phyloP scores from a whole-genome alignment of 2,113 vertebrate species.

The Lepus timidus region DNA sequence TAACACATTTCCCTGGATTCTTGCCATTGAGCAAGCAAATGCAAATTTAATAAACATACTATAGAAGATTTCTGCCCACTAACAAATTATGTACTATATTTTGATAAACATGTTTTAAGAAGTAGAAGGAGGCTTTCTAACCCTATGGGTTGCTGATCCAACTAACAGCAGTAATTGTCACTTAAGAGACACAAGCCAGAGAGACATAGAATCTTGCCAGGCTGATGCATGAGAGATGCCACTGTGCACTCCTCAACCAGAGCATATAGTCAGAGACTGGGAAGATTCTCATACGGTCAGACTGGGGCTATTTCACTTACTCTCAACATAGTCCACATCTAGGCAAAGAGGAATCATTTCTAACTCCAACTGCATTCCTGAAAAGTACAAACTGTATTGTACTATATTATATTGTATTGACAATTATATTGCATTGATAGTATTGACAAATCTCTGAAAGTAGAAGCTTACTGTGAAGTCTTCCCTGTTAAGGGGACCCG shows the following conservation, averaged over 20 bases:
- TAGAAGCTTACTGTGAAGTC: background rate
- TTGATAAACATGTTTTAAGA: background rate
- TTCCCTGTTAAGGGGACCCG: background rate
- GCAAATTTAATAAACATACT: background rate
- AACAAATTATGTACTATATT: background rate
- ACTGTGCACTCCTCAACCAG: background rate
- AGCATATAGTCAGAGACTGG: background rate
- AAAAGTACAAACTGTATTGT: background rate
- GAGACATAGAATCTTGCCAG: background rate
- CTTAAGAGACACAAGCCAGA: too few species aligned
- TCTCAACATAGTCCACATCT: background rate
- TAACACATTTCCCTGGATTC: background rate
- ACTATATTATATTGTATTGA: too few species aligned
- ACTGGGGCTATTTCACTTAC: background rate
- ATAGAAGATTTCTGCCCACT: background rate
- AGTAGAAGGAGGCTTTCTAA: background rate
- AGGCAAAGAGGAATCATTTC: background rate
- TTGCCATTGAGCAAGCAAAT: constrained; percentile 18
- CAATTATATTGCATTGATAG: background rate
- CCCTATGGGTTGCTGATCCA: background rate
- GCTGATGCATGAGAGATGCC: rapidly evolving
- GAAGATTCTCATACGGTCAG: background rate
- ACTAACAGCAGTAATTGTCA: background rate
- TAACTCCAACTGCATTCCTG: background rate
- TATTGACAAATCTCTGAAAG: background rate